Evolutionary conservation across 2,797 vertebrate species (phyloP), one percentile per base, ranked within the genome.

Genomic region (Muscicapa comitata): DNA sequence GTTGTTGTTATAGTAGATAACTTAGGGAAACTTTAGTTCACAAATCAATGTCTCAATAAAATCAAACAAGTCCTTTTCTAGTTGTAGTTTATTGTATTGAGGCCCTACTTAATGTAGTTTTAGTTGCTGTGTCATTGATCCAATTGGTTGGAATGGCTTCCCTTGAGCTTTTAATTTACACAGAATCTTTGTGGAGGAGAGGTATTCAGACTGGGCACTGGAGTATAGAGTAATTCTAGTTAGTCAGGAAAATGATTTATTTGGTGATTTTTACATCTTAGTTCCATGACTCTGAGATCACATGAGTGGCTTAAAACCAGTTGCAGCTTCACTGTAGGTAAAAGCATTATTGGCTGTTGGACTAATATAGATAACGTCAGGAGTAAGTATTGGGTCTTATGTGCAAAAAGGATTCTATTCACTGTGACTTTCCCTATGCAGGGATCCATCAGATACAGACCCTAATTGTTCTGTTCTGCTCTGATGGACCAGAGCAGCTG

Each of bases 21-120:
- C 70, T 88, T 72, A 43, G 28, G 57, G n/a, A 96, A 96, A 94
- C 59, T 92, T 89, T 71, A 94, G 62, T 93, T 94, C 66, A 76
- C 59, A 71, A 86, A 94, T 93, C 87, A 86, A 86, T 84, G 73
- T 61, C 71, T 45, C 85, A 70, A 57, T 90, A 94, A 93, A 95
- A 89, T 93, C 93, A 93, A 92, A 89, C 33, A 95, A 65, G 35
- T 75, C 17, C 37, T 92, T 94, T 88, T 63, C 50, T 70, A 61
- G 48, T 50, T 90, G 85, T 55, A 86, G 73, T 78, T 96, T 90
- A 95, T 88, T 93, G 65, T 86, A 90, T 73, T 33, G 72, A 84
- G 70, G 14, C 15, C 37, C 62, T 70, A 77, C 51, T 80, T 92
- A 91, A 91, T 75, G 74, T 65, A 62, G 92, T 87, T 95, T 95